phyloP scores from a whole-genome alignment of 2,113 vertebrate species.

The Rhinoptilus africanus region DNA sequence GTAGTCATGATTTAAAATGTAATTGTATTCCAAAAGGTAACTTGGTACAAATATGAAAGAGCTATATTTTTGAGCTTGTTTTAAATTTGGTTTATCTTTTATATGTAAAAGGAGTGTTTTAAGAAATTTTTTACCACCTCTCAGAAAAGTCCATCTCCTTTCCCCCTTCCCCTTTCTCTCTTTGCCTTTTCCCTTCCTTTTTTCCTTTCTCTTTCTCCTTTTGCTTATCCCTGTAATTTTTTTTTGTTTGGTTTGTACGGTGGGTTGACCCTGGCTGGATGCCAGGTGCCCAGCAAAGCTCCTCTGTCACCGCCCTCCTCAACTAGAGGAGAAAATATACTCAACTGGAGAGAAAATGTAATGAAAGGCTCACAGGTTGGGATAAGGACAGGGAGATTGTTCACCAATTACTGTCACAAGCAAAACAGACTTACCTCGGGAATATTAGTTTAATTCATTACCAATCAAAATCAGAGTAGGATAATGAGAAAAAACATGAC shows the following conservation, averaged over 20 bases:
- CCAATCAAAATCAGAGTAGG: not conserved
- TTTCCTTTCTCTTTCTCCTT: not conserved
- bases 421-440: not conserved
- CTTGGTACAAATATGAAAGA: not conserved
- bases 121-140: not conserved
- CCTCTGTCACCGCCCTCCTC: not conserved
- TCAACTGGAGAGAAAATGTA: not conserved
- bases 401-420: not conserved
- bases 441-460: not conserved
- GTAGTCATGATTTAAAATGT: not conserved
- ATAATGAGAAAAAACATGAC: not conserved
- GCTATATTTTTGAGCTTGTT: not conserved
- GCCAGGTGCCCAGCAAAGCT: not conserved
- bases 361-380: not conserved
- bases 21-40: not conserved
- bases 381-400: not conserved
- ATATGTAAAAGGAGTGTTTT: not conserved
- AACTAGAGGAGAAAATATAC: not conserved
- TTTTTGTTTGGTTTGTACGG: not conserved
- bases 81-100: not conserved
- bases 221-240: not conserved
- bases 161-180: not conserved
- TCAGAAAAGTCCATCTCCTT: not conserved
- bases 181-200: not conserved
- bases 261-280: not conserved